These are phyloP conservation scores for Drosophila incognita DNA, from an alignment of 2,888 invertebrate species.

Conservation along the genomic window DNA sequence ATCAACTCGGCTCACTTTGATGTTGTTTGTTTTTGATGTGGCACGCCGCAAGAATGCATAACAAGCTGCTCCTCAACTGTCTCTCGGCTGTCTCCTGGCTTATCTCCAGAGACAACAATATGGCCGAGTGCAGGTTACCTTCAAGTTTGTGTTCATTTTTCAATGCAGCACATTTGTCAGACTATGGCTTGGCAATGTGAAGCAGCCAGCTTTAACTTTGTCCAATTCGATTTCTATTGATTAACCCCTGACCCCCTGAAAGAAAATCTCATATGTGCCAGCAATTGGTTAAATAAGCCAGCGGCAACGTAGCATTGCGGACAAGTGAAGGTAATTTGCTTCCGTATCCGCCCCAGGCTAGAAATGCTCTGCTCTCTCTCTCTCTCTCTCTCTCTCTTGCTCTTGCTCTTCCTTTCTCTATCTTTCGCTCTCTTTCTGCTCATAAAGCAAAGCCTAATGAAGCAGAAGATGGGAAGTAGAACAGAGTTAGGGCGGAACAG, in stretches of 20 bases:
- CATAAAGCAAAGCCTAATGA: constrained; percentile 57
- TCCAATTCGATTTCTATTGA: constrained; percentile 55
- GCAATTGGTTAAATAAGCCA: constrained; percentile 25
- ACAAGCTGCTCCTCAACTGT: constrained; percentile 26
- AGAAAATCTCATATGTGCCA: constrained; percentile 41
- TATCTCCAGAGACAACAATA: constrained; percentile 37
- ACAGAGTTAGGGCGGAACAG: not conserved
- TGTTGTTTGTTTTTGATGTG: constrained; percentile 58
- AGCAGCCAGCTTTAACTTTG: constrained; percentile 25
- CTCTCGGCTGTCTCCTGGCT: constrained; percentile 12
- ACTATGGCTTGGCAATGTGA: constrained; percentile 28
- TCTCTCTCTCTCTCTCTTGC: not conserved
- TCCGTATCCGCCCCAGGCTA: constrained; percentile 47
- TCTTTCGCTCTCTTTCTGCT: not conserved
- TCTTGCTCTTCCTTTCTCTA: not conserved
- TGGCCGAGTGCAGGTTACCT: constrained; percentile 3
- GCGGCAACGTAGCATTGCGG: constrained; percentile 40
- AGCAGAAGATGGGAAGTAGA: constrained; percentile 42
- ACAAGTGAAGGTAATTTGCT: constrained; percentile 73
- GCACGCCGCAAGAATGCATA: constrained; percentile 49
- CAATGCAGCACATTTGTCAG: constrained; percentile 43
- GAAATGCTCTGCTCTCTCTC: not conserved
- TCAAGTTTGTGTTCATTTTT: constrained; percentile 16
- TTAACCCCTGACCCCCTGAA: constrained; percentile 60
- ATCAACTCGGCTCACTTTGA: constrained; percentile 53